Percentiles rank a stretch among this genome's conserved stretches.
Evolutionary conservation across 2,888 invertebrate genomes (phyloP).

Genomic region (Flexamia atlantica): DNA sequence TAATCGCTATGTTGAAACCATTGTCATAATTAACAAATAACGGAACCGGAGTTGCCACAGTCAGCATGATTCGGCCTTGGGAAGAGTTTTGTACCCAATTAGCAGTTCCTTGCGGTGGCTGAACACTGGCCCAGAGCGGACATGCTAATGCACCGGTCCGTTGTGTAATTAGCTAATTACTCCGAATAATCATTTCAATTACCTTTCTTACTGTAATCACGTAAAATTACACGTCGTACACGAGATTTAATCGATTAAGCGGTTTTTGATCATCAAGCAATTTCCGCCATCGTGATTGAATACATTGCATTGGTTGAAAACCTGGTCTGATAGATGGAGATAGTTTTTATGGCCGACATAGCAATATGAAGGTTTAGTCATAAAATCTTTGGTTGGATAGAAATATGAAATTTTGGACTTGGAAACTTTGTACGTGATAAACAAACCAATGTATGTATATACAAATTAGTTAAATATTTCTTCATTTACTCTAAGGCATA

Average conservation of each 20-base stretch:
- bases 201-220: background rate
- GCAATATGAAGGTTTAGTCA: too few species aligned
- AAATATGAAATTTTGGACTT: too few species aligned
- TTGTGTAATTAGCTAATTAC: slow-evolving; percentile 29
- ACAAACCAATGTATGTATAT: too few species aligned
- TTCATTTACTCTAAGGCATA: too few species aligned
- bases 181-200: background rate
- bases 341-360: too few species aligned
- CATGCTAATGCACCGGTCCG: background rate
- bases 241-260: background rate
- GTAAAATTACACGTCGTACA: background rate
- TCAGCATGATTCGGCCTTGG: slow-evolving; percentile 1
- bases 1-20: background rate
- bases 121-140: background rate
- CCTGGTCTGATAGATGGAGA: background rate
- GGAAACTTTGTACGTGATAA: too few species aligned
- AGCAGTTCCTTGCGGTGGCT: background rate
- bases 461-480: too few species aligned
- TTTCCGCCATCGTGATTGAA: background rate
- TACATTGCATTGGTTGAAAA: background rate
- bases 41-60: slow-evolving; percentile 9
- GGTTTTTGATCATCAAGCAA: background rate
- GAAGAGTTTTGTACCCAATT: slow-evolving; percentile 8
- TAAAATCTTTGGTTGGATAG: too few species aligned
- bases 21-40: slow-evolving; percentile 24